Percentiles rank a stretch among this genome's conserved stretches.
phyloP scores from a whole-genome alignment of 1,140 invertebrate genomes.

The Megalopta genalis region DNA sequence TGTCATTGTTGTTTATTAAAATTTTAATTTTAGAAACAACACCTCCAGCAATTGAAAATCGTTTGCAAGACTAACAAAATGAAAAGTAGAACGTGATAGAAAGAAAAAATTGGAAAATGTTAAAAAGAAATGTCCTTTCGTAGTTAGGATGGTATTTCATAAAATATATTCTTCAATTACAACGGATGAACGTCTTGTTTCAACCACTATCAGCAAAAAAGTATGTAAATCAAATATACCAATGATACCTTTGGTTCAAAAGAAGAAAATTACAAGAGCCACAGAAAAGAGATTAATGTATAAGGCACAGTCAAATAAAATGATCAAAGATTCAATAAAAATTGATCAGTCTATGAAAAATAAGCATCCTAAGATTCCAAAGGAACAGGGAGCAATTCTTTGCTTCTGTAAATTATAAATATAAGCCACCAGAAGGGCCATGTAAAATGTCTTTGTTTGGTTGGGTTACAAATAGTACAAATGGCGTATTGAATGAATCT shows the following conservation, averaged over 20 bases:
- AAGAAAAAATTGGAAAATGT: slow-evolving; percentile 63
- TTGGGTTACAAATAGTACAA: slow-evolving; percentile 12
- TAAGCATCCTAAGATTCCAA: not conserved
- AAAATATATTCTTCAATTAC: slow-evolving; percentile 68
- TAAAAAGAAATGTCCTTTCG: slow-evolving; percentile 73
- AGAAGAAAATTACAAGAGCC: slow-evolving; percentile 69
- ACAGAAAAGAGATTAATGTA: slow-evolving; percentile 69
- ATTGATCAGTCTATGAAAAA: not conserved
- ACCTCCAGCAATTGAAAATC: not conserved
- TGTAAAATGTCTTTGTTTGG: slow-evolving; percentile 61
- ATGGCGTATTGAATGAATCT: not conserved
- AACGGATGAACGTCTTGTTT: slow-evolving; percentile 14
- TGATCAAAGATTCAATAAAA: slow-evolving; percentile 4
- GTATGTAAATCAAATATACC: not conserved
- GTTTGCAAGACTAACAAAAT: slow-evolving; percentile 66
- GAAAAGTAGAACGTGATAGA: slow-evolving; percentile 69
- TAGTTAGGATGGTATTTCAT: slow-evolving; percentile 75
- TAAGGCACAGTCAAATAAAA: slow-evolving; percentile 50
- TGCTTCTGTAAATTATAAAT: slow-evolving; percentile 40
- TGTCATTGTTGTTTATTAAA: not conserved
- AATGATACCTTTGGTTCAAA: slow-evolving; percentile 1
- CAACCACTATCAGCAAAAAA: not conserved
- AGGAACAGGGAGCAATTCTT: slow-evolving; percentile 51
- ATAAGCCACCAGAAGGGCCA: slow-evolving; percentile 62
- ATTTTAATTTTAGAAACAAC: too few relatives aligned